These are phyloP conservation scores for Phymastichus coffea DNA, from an alignment of 1,140 invertebrate genomes.

Conservation along the genomic window DNA sequence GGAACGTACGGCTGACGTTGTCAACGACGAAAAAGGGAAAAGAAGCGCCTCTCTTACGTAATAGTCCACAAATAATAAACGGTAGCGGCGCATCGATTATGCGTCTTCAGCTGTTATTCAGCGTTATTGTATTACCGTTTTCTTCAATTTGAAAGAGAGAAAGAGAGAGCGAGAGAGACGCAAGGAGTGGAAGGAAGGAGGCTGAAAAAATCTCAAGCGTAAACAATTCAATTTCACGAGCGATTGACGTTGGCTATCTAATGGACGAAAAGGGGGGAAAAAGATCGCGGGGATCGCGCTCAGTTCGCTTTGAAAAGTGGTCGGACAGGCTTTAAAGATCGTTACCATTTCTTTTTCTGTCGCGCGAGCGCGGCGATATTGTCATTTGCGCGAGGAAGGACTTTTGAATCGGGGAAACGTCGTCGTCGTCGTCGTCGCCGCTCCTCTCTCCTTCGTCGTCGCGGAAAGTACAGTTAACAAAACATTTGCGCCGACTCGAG, in stretches of 20 bases:
- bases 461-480: slow-evolving; percentile 25
- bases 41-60: no score
- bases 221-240: slow-evolving; percentile 24
- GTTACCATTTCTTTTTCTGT: background rate
- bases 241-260: slow-evolving; percentile 12
- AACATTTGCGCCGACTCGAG: slow-evolving; percentile 20
- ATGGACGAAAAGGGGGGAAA: background rate
- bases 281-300: background rate
- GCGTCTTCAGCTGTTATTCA: no score
- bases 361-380: no score
- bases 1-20: no score
- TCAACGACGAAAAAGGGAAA: no score
- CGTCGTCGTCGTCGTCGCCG: background rate
- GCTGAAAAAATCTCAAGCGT: background rate
- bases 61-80: no score
- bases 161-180: background rate
- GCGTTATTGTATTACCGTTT: no score
- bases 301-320: background rate
- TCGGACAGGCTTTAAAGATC: no score
- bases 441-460: background rate
- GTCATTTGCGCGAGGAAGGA: no score
- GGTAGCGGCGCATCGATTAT: no score
- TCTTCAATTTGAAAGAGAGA: no score
- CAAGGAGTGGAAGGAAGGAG: background rate
- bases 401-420: no score